Conservation (phyloP, 2,797 vertebrate species). For the Chrosomus eos region DNA sequence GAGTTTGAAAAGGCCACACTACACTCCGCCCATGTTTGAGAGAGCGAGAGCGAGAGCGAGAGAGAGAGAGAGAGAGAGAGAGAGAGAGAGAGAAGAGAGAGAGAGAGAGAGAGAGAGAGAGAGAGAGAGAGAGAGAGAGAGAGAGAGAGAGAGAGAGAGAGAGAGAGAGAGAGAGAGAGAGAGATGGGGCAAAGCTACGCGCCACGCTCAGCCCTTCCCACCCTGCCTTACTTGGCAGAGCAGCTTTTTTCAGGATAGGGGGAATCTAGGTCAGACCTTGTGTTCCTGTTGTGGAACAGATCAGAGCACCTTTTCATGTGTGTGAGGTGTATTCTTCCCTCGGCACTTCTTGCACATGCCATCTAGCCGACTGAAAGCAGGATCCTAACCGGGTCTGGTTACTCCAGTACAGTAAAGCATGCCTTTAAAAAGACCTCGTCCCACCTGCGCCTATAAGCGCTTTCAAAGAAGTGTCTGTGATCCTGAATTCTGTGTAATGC, state of each 20-base stretch:
- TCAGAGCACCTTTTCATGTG: slow-evolving; percentile 52
- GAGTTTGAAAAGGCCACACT: slow-evolving; percentile 51
- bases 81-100: slow-evolving; percentile 57
- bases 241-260: slow-evolving; percentile 52
- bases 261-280: slow-evolving; percentile 51
- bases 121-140: slow-evolving; percentile 58
- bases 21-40: slow-evolving; percentile 56
- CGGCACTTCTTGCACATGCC: slow-evolving; percentile 36
- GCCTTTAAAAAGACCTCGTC: slow-evolving; percentile 15
- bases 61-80: slow-evolving; percentile 11
- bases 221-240: slow-evolving; percentile 46
- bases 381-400: slow-evolving; percentile 11
- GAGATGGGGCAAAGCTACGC: slow-evolving; percentile 67
- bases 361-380: slow-evolving; percentile 27
- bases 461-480: slow-evolving; percentile 31
- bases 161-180: slow-evolving; percentile 15
- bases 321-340: slow-evolving; percentile 44
- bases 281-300: slow-evolving; percentile 43
- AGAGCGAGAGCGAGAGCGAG: slow-evolving; percentile 50
- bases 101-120: slow-evolving; percentile 11
- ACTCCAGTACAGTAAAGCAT: neutral
- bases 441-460: slow-evolving; percentile 1
- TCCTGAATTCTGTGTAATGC: slow-evolving; percentile 7
- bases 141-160: slow-evolving; percentile 32
- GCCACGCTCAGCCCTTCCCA: slow-evolving; percentile 44